Base-by-base conservation (phyloP, 2,888 invertebrate species). In the Salticus scenicus region DNA sequence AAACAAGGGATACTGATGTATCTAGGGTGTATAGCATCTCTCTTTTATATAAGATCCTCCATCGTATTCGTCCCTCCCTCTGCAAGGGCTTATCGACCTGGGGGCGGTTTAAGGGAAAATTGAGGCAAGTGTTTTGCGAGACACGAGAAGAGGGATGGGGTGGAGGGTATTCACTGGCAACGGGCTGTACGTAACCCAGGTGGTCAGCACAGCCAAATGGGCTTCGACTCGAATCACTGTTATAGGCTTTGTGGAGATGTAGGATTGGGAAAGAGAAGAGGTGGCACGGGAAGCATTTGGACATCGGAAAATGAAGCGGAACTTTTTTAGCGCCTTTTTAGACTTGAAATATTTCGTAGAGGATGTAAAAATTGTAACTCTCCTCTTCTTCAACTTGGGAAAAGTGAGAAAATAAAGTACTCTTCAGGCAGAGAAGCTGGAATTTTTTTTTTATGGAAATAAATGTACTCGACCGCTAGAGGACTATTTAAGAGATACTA, bases 1-100 rank as follows among this genome's bases (percentile, higher is more conserved):
- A 86, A 86, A 86, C 86, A 86, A 80, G 80, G 76, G 75, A 57
- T 30, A 51, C 75, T 51, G 63, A 79, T 85, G 79, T 79, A 85
- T 75, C 71, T 51, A 75, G 71, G 82, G 82, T 76, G 75, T 82
- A 75, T 82, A 75, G 74, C 57, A 73, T 51, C 84, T 69, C 74
- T 78, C 84, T 77, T 83, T 37, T 84, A 77, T 84, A 76, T 66
- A 76, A 72, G 80, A 72, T 73, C 80, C 73, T 69, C 71, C 72
- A 17, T 0, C 1, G 67, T 28, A 28, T 12, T 31, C 37, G 33
- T 66, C 67, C 73, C 72, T 51, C 47, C n/a, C 72, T 41, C 30
- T 51, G 69, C 47, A 69, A 71, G 80, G 80, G 83, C 83, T 84
- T 84, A 84, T 77, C 83, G 83, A 77, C 83, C 77, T 66, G 47